Conservation (phyloP, 2,888 invertebrate genomes). For the Himalopsyche tibetana region DNA sequence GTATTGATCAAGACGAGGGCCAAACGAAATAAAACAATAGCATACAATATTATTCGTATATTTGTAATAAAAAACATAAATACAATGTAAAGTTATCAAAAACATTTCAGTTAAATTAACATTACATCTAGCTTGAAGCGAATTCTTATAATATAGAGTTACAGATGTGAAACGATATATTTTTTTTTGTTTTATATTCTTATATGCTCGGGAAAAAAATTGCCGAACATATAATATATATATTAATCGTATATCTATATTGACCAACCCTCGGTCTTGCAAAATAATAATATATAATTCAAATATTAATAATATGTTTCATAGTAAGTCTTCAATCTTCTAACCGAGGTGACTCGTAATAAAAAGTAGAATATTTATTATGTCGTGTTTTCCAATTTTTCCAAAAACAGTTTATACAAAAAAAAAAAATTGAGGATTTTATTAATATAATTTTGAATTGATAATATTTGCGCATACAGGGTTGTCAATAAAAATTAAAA, state of each 20-base stretch:
- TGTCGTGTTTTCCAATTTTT: too few relatives aligned
- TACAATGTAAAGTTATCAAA: conserved; percentile 42
- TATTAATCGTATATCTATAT: too few relatives aligned
- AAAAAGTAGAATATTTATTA: too few relatives aligned
- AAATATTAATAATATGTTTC: background rate
- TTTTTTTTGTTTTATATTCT: conserved; percentile 7
- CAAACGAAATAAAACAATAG: background rate
- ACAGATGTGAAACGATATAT: conserved; percentile 13
- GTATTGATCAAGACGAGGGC: too few relatives aligned
- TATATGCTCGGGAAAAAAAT: too few relatives aligned
- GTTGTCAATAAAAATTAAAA: conserved; percentile 6
- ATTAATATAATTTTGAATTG: too few relatives aligned
- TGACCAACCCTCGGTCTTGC: background rate
- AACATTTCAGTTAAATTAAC: conserved; percentile 17
- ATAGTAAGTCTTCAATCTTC: too few relatives aligned
- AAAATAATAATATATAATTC: background rate
- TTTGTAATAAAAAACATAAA: conserved; percentile 43
- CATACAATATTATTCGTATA: conserved; percentile 40
- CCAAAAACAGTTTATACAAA: too few relatives aligned
- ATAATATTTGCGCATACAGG: too few relatives aligned
- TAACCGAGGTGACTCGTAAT: too few relatives aligned
- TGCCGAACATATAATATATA: too few relatives aligned
- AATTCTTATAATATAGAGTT: conserved; percentile 7
- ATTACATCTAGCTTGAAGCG: conserved; percentile 36
- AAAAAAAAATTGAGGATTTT: too few relatives aligned